These are phyloP conservation scores for Podabrus alpinus DNA, from an alignment of 2,888 invertebrate species.

Conservation along the genomic window DNA sequence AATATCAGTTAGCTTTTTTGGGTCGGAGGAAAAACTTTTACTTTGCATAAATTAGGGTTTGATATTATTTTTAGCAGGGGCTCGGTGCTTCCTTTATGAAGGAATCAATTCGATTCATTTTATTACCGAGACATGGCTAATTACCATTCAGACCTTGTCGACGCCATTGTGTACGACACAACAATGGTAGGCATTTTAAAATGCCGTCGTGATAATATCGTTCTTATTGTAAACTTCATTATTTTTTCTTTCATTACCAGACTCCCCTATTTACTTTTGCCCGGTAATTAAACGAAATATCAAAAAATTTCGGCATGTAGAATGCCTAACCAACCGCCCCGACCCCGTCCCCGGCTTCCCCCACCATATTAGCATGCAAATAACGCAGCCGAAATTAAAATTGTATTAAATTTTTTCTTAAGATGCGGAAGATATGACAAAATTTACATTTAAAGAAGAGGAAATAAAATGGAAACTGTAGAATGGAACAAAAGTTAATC, in stretches of 20 bases:
- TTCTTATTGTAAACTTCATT: neutral
- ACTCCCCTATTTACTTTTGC: neutral
- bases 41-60: conserved; percentile 15
- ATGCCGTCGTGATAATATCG: conserved; percentile 5
- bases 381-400: conserved; percentile 36
- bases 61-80: neutral
- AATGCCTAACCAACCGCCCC: too few relatives aligned
- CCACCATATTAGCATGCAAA: conserved; percentile 32
- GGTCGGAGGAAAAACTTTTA: neutral
- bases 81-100: neutral
- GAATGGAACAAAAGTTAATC: conserved; percentile 49
- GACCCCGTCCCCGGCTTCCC: neutral
- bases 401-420: conserved; percentile 39
- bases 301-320: neutral
- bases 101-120: conserved; percentile 9
- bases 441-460: conserved; percentile 26
- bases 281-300: neutral
- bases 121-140: conserved; percentile 17
- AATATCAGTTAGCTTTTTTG: conserved; percentile 6
- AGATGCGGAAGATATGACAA: conserved; percentile 40
- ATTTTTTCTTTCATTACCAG: neutral
- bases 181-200: conserved; percentile 25
- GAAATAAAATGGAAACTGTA: conserved; percentile 35
- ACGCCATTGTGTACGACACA: conserved; percentile 14
- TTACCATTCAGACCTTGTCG: conserved; percentile 27